Evolutionary conservation across 2,113 vertebrate species (phyloP).

Genomic region (Toxostoma redivivum): DNA sequence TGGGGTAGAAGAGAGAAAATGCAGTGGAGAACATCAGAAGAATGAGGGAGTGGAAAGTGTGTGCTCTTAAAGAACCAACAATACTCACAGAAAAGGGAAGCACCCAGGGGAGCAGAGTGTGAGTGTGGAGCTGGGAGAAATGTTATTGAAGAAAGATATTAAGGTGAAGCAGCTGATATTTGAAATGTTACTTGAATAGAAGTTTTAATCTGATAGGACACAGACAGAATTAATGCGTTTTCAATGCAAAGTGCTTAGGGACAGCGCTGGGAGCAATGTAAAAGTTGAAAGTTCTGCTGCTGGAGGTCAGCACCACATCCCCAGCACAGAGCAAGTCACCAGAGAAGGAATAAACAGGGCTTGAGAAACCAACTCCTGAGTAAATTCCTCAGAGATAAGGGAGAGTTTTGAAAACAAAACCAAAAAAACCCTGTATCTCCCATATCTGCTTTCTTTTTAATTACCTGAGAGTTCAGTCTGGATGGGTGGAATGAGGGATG

Average conservation of each 20-base stretch:
- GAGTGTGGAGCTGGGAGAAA: neutral
- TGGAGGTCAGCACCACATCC: neutral
- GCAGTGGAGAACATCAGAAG: neutral
- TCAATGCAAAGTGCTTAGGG: neutral
- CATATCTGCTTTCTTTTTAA: neutral
- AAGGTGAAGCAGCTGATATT: neutral
- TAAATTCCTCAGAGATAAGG: neutral
- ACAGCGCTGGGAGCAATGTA: neutral
- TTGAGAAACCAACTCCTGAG: neutral
- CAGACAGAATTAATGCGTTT: neutral
- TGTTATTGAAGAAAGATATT: slow-evolving; percentile 24
- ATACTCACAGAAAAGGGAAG: neutral
- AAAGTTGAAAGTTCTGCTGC: neutral
- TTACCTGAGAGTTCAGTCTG: neutral
- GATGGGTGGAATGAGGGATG: neutral
- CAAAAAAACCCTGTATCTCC: rapidly evolving
- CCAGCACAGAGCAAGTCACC: neutral
- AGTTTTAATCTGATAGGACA: neutral
- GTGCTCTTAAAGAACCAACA: slow-evolving; percentile 5
- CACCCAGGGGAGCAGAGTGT: neutral
- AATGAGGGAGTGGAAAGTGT: neutral
- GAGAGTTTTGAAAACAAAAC: neutral
- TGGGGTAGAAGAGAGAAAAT: neutral
- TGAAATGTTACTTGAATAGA: slow-evolving; percentile 31
- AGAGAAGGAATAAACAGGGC: neutral